These are phyloP conservation scores for Polypterus bichir DNA, from an alignment of 2,113 vertebrate species.

Conservation along the genomic window DNA sequence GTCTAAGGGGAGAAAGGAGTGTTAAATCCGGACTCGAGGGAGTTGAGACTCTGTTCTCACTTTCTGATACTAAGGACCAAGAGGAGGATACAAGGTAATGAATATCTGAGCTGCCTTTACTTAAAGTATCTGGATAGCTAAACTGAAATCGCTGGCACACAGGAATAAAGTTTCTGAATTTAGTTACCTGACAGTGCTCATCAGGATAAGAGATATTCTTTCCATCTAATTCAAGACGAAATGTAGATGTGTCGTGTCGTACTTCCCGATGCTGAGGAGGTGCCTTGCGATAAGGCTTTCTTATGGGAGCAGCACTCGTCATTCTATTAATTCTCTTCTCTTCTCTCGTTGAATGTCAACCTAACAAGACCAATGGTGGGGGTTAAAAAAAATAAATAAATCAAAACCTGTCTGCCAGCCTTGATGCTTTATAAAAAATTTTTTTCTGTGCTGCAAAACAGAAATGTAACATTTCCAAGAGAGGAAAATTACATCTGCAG, in stretches of 20 bases:
- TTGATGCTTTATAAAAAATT: too few species aligned
- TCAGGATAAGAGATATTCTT: constrained; percentile 28
- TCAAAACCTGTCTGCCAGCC: too few species aligned
- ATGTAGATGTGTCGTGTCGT: constrained; percentile 51
- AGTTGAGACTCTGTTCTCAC: constrained; percentile 45
- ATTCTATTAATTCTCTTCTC: constrained; percentile 40
- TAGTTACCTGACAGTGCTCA: constrained; percentile 60
- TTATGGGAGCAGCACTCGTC: constrained; percentile 63
- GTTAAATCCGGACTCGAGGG: constrained; percentile 42
- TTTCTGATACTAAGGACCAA: constrained; percentile 45
- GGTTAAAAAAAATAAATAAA: too few species aligned
- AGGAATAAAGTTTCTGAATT: constrained; percentile 13
- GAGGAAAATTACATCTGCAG: too few species aligned
- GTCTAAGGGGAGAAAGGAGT: constrained; percentile 20
- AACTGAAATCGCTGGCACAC: constrained; percentile 30
- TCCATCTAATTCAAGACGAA: constrained; percentile 48
- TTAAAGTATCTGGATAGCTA: constrained; percentile 29
- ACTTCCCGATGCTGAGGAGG: constrained; percentile 87
- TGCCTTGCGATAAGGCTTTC: constrained; percentile 94
- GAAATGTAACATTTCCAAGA: too few species aligned
- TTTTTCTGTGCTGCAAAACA: too few species aligned
- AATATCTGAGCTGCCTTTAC: constrained; percentile 32
- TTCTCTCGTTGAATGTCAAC: too few species aligned
- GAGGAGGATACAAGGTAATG: constrained; percentile 31
- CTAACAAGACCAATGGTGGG: too few species aligned